Evolutionary conservation across 2,113 vertebrate species (phyloP), one percentile per base, ranked within the genome.

Genomic region (Bombycilla garrulus): DNA sequence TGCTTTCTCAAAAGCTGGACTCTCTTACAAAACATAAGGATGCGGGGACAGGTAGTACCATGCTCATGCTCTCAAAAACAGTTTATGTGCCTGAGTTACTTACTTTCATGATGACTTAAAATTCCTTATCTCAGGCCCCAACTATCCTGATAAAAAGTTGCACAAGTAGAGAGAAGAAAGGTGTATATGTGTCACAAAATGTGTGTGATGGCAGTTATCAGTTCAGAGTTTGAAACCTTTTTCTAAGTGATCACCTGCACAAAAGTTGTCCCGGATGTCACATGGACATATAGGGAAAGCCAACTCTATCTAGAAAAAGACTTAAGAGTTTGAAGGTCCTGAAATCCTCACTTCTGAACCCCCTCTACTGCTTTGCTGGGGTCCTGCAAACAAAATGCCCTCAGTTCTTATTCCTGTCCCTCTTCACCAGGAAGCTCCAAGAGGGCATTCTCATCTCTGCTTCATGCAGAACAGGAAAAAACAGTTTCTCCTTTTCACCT

Each of bases 281-380:
- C 8, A 15, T 5, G 6, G 29, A 25, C 29, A 66, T 15, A 47
- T 67, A 66, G 21, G 12, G 40, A 73, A 88, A 94, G 33, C 3
- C 16, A 12, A 25, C 6, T 84, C 19, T 31, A 25, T 21, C 24
- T n/a, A 74, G 29, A 83, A 78, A n/a, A 88, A 19, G 11, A 26
- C 19, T 40, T 64, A 16, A 38, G 13, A 74, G n/a, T 45, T 38
- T 42, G 31, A 65, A 80, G 5, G 9, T 44, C 47, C 45, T 40
- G 28, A 88, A 95, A 86, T 22, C 4, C 14, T 44, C 6, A 28
- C 4, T 70, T 35, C 57, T 64, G 22, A n/a, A 36, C 1, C 7
- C 9, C 3, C 7, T 61, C 31, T 65, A 58, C 22, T 77, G 45
- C 31, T 12, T 45, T 1, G 0, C 11, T 57, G 25, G 5, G 4